These are phyloP conservation scores for Aphodius sticticus DNA, from an alignment of 2,888 invertebrate species.

Conservation along the genomic window DNA sequence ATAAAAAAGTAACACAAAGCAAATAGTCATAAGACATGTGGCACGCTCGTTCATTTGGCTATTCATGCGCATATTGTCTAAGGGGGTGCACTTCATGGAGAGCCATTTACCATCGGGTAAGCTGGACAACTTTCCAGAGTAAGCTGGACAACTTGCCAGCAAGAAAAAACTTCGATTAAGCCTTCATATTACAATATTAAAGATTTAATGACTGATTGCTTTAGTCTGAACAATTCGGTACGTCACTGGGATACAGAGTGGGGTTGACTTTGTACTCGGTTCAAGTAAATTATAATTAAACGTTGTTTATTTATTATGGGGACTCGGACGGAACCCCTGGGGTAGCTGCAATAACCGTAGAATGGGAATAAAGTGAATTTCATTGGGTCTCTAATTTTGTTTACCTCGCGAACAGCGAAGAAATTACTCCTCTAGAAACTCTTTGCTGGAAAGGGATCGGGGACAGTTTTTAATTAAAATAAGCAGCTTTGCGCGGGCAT, in stretches of 20 bases:
- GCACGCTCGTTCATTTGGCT: too few species aligned
- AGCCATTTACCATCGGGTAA: too few species aligned
- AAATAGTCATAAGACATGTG: too few species aligned
- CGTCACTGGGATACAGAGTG: not conserved
- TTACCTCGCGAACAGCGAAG: not conserved
- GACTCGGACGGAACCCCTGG: not conserved
- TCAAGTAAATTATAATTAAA: not conserved
- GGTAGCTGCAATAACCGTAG: not conserved
- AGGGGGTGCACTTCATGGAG: too few species aligned
- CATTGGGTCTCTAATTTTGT: conserved; percentile 4
- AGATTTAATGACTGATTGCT: not conserved
- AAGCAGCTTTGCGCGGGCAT: not conserved
- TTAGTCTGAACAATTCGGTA: not conserved
- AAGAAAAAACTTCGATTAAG: too few species aligned
- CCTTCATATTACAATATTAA: not conserved
- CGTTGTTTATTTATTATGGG: not conserved
- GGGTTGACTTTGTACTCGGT: not conserved
- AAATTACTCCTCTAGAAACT: not conserved
- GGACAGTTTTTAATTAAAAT: conserved; percentile 4
- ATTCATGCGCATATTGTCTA: too few species aligned
- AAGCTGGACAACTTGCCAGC: too few species aligned
- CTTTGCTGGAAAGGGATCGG: not conserved
- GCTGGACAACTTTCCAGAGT: too few species aligned
- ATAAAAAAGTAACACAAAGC: too few species aligned
- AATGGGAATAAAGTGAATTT: conserved; percentile 4